A percentile compares a stretch with the other conserved stretches of the same genome.
Conservation (phyloP, 1,140 invertebrate species). For the Coptotermes formosanus region DNA sequence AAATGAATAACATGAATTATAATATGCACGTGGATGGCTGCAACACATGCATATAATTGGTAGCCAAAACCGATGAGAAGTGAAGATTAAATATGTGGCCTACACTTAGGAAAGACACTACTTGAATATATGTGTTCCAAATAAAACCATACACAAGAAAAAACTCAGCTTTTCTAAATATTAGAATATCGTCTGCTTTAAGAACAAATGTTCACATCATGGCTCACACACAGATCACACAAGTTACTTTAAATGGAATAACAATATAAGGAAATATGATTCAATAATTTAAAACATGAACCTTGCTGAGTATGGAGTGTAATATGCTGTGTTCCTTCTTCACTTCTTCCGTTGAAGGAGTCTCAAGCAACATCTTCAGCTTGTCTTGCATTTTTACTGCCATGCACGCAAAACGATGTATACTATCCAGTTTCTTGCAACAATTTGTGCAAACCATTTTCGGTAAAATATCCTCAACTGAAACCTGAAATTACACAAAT, state of each 20-base stretch:
- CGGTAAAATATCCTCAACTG: slow-evolving; percentile 54
- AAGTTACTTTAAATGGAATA: background rate
- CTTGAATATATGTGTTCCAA: no score
- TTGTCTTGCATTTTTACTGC: slow-evolving; percentile 55
- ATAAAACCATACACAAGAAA: no score
- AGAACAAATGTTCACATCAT: no score
- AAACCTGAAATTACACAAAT: slow-evolving; percentile 45
- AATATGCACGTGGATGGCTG: no score
- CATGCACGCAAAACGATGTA: slow-evolving; percentile 58
- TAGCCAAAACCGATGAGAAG: no score
- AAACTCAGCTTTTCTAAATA: no score
- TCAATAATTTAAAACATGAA: slow-evolving; percentile 37
- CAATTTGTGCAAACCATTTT: slow-evolving; percentile 58
- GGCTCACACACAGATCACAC: no score
- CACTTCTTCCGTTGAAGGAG: slow-evolving; percentile 17
- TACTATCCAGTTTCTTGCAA: slow-evolving; percentile 53
- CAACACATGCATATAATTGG: no score
- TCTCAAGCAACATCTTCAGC: slow-evolving; percentile 40
- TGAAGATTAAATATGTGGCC: no score
- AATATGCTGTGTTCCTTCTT: slow-evolving; percentile 39
- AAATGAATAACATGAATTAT: no score
- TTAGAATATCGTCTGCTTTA: no score
- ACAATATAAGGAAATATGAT: background rate
- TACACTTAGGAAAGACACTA: no score
- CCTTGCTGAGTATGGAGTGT: slow-evolving; percentile 57